Evolutionary conservation across 1,140 invertebrate species (phyloP).

Genomic region (Caenorhabditis brenneri): DNA sequence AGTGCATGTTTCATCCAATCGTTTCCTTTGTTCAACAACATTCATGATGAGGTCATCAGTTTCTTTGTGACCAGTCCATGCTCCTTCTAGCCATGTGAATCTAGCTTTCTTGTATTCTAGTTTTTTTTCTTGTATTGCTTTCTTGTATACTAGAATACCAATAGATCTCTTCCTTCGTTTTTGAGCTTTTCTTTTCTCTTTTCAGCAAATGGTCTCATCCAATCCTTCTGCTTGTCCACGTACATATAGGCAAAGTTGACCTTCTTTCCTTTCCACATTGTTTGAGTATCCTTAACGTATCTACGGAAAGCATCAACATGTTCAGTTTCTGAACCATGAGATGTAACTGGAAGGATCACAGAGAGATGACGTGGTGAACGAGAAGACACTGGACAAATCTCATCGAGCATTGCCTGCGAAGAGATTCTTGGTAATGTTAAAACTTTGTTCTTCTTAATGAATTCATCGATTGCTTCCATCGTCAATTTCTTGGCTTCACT

Average conservation of each 20-base stretch:
- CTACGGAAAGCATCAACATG: conserved; percentile 55
- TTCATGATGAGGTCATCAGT: conserved; percentile 52
- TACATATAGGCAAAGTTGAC: conserved; percentile 61
- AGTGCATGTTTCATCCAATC: conserved; percentile 50
- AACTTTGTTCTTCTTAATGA: conserved; percentile 63
- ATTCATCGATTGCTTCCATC: conserved; percentile 54
- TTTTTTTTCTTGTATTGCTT: too few relatives aligned
- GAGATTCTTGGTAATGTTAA: conserved; percentile 62
- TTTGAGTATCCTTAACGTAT: conserved; percentile 51
- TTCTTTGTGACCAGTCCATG: conserved; percentile 52
- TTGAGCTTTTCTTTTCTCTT: conserved; percentile 33
- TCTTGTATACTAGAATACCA: conserved; percentile 66
- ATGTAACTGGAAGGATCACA: conserved; percentile 61
- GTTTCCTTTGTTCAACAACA: conserved; percentile 47
- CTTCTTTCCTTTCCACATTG: conserved; percentile 10
- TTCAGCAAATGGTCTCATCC: conserved; percentile 60
- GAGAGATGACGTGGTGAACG: conserved; percentile 60
- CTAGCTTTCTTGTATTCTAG: conserved; percentile 59
- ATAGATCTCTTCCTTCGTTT: conserved; percentile 50
- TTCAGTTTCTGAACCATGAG: conserved; percentile 48
- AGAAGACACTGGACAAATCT: conserved; percentile 64
- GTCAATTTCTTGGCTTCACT: conserved; percentile 54
- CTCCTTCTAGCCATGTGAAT: conserved; percentile 59
- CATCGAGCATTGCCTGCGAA: conserved; percentile 61
- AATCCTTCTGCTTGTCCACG: conserved; percentile 57